phyloP scores from a whole-genome alignment of 2,888 invertebrate genomes.

The Baronia brevicornis region DNA sequence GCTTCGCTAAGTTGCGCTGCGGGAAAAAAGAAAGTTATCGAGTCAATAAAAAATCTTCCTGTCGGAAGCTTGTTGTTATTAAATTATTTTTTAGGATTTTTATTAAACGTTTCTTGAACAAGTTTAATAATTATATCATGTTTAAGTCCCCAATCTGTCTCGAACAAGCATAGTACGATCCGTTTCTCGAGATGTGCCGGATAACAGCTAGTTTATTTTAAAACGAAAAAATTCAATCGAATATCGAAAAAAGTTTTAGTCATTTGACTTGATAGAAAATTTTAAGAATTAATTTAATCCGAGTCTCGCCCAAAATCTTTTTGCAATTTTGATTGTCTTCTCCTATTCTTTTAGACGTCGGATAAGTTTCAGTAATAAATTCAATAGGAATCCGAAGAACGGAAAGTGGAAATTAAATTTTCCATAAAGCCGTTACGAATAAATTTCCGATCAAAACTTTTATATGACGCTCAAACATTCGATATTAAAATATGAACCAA shows the following conservation, averaged over 20 bases:
- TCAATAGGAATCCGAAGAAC: constrained; percentile 30
- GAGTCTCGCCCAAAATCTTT: constrained; percentile 39
- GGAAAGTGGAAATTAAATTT: constrained; percentile 56
- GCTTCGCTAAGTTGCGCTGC: constrained; percentile 48
- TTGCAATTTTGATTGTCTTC: constrained; percentile 56
- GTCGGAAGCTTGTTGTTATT: no score
- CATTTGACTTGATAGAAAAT: constrained; percentile 13
- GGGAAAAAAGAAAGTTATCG: constrained; percentile 3
- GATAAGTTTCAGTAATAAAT: constrained; percentile 37
- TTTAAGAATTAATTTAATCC: constrained; percentile 23
- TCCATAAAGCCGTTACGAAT: constrained; percentile 27
- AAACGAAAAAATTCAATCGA: no score
- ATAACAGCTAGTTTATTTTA: no score
- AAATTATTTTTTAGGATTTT: no score
- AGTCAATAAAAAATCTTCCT: constrained; percentile 5
- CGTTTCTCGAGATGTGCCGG: no score
- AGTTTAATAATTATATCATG: no score
- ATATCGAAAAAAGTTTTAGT: no score
- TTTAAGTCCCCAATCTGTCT: no score
- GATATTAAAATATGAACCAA: constrained; percentile 1
- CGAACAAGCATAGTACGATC: no score
- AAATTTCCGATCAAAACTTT: constrained; percentile 23
- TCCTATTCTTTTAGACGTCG: constrained; percentile 25
- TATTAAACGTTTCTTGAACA: no score
- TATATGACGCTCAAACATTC: constrained; percentile 1